Base-by-base conservation (phyloP, 2,888 invertebrate genomes). In the Tanypteryx hageni region DNA sequence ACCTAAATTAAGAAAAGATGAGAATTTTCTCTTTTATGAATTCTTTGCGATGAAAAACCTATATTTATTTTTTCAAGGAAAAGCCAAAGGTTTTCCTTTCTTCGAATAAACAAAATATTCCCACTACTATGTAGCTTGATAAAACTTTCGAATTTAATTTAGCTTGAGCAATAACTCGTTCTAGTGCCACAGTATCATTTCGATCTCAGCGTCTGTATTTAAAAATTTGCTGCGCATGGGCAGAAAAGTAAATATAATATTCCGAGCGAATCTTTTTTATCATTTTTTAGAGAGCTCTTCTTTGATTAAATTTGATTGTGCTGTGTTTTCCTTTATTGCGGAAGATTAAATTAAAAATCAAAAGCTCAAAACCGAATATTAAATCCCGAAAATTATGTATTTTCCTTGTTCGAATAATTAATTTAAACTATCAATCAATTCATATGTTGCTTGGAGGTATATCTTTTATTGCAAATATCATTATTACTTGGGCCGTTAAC, bases 1-100 rank as follows among this genome's bases (percentile, higher is more conserved):
- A 86, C 44, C 86, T 61, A 89, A 89, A 89, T 89, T 89, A 89
- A 89, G 89, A 89, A 89, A 89, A 89, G 89, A 89, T 89, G 89
- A 89, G 31, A 86, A 89, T 89, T 89, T 64, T 44, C 89, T 44
- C 64, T 89, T 89, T 89, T 89, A 89, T 89, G 89, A 89, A 89
- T 89, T 89, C 89, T 27, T 89, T 64, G 64, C 89, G 89, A 89
- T 89, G 31, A 14, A 89, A 89, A 56, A 64, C 44, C 14, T 89
- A 64, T 64, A 89, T 89, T 89, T 89, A 89, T 89, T 18, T 89
- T 64, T 64, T 89, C 64, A 18, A 16, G 18, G 44, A 68, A 68
- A 61, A 44, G 31, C 18, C 64, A 44, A 44, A 14, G 27, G n/a
- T 61, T 44, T 86, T 86, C 31, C 61, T 61, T 89, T 64, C n/a